Evolutionary conservation across 2,888 invertebrate genomes (phyloP), one percentile per base, ranked within the genome.

Genomic region (Heliconius cydno): DNA sequence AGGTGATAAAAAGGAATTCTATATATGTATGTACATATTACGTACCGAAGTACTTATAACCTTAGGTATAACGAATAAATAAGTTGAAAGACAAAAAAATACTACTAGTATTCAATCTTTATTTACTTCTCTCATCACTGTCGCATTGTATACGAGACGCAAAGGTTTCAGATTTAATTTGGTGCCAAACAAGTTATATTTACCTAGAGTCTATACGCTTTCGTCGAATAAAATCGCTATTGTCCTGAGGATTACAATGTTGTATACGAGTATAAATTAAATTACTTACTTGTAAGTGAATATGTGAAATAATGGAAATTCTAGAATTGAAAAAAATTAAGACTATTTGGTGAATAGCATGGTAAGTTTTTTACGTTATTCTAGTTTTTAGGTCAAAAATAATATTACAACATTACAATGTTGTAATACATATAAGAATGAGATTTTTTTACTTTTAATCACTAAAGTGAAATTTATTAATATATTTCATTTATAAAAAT

Each of bases 101-200:
- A 63, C 63, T 63, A 63, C 63, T 25, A 63, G 63, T 25, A 22
- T 46, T 15, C 19, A 71, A 46, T 46, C 10, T 71, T 66, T 34
- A 22, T 67, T 12, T 30, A 46, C 22, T 72, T 22, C 12, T 52
- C 30, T 73, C n/a, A 57, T 3, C 34, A 60, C 30, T 15, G 4
- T 25, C 13, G 34, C 3, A 73, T 34, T 57, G 30, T 73, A 10
- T 57, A 19, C 60, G n/a, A 73, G 30, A 57, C 34, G 52, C 57
- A 34, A 60, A 73, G 73, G 73, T 73, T 73, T 60, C 34, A n/a
- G 22, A 73, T 6, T 73, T 73, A 73, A 73, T 73, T 73, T n/a
- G n/a, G 7, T 34, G 22, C 15, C 73, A 73, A 41, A 73, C 68
- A 60, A n/a, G 57, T 57, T 73, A 9, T 73, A 34, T 73, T 73